Base-by-base conservation (phyloP, 2,888 invertebrate genomes). In the Deroplatys truncata region DNA sequence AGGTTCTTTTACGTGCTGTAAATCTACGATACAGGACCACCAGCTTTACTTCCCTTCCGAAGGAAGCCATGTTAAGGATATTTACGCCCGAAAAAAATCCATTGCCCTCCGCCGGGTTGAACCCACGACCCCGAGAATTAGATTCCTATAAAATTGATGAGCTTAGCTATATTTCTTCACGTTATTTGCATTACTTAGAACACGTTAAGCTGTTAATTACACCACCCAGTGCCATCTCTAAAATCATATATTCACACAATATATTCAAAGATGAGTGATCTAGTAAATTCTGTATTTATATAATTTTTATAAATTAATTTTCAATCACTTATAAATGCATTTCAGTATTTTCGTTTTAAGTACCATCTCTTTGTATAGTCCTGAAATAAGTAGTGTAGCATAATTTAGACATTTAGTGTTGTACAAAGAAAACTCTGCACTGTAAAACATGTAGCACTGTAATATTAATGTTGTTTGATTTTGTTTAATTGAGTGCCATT, bases 351-450 rank as follows among this genome's bases (percentile, higher is more conserved):
- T 72, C 56, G 5, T 3, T 72, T 72, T 72, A 72, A 16, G 20
- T 20, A 72, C 20, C 43, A 43, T 1, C 13, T 72, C 56, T 16
- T 72, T 72, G 56, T 72, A 72, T 25, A 72, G 8, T 72, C n/a
- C 56, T 72, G 56, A 7, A 72, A 72, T 20, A 20, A 72, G 56
- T 83, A 43, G 82, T 82, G 87, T 87, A 87, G 9, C 82, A 35
- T 87, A 87, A 13, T 29, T 87, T 87, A 25, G 83, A 87, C 31
- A 84, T 84, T 13, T 82, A 83, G 20, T n/a, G 16, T 82, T 87
- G 87, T 83, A 83, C 83, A 83, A 87, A 86, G 82, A 86, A n/a
- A 83, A 87, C 35, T 35, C n/a, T 87, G 87, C 87, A 87, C 87
- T 87, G 82, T 87, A 87, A 87, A 83, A 28, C 31, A 72, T 29